A percentile compares a stretch with the other conserved stretches of the same genome.
Conservation (phyloP, 1,140 invertebrate species). For the Ceratoteleas bidentatus region DNA sequence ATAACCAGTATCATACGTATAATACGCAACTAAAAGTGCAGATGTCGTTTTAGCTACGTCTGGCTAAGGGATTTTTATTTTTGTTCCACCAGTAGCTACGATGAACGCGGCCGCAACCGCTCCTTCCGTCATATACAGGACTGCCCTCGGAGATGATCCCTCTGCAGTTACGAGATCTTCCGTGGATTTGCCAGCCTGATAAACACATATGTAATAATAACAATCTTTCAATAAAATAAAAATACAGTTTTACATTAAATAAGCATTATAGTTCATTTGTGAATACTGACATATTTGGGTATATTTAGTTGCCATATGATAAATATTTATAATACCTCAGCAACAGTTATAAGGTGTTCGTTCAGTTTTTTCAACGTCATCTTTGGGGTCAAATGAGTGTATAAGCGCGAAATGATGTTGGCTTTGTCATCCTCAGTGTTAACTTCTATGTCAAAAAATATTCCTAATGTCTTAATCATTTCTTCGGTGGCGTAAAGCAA, state of each 20-base stretch:
- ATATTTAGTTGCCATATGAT: no score
- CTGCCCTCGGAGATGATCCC: conserved; percentile 25
- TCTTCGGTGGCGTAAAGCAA: no score
- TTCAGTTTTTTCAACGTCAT: conserved; percentile 14
- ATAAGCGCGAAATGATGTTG: conserved; percentile 11
- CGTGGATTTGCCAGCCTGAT: conserved; percentile 30
- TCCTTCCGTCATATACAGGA: conserved; percentile 21
- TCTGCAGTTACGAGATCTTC: conserved; percentile 22
- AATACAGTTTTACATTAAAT: no score
- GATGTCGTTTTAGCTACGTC: conserved; percentile 14
- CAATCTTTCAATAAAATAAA: neutral
- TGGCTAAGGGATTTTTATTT: conserved; percentile 15
- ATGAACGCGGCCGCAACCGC: conserved; percentile 10
- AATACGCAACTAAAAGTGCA: conserved; percentile 13
- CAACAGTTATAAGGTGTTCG: conserved; percentile 6
- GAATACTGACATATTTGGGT: no score
- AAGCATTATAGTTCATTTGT: no score
- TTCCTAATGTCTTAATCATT: conserved; percentile 10
- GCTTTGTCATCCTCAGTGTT: conserved; percentile 16
- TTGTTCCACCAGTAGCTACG: conserved; percentile 11
- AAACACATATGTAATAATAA: conserved; percentile 1
- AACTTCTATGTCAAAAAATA: neutral
- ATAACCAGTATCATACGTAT: conserved; percentile 8
- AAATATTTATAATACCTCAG: conserved; percentile 10
- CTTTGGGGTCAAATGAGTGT: conserved; percentile 6